These are phyloP conservation scores for Chelidonichthys spinosus DNA, from an alignment of 2,797 vertebrate genomes.

Conservation along the genomic window DNA sequence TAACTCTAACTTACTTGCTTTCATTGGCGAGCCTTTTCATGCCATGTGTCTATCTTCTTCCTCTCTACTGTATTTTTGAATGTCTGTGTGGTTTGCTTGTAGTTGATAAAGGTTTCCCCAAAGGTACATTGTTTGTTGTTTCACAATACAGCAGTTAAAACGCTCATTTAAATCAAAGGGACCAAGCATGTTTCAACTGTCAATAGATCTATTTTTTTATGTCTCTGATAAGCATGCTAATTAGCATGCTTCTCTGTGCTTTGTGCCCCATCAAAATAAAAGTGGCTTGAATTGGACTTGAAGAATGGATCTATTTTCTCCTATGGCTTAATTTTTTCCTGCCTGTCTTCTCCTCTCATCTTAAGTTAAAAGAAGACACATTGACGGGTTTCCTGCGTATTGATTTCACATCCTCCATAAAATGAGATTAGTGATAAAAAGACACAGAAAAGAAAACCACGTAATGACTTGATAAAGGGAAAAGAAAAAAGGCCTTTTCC, in stretches of 20 bases:
- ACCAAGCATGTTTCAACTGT: not conserved
- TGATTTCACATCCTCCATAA: not conserved
- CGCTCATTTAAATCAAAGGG: not conserved
- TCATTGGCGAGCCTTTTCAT: not conserved
- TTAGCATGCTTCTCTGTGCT: not conserved
- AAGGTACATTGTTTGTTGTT: not conserved
- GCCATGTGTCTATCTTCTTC: not conserved
- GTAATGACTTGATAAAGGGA: not conserved
- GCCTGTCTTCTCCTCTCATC: not conserved
- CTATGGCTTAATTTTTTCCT: not conserved
- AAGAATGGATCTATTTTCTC: not conserved
- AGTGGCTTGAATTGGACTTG: not conserved
- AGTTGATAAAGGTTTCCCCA: not conserved
- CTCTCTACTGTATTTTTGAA: not conserved
- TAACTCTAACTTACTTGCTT: not conserved
- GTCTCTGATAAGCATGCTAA: constrained; percentile 6
- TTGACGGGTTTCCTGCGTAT: not conserved
- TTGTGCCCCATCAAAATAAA: not conserved
- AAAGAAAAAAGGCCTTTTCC: not conserved
- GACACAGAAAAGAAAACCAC: not conserved
- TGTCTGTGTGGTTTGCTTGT: not conserved
- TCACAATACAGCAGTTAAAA: not conserved
- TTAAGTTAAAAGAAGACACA: not conserved
- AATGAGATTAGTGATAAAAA: not conserved
- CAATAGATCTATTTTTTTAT: not conserved